Base-by-base conservation (phyloP, 2,797 vertebrate genomes). In the Phoeniculus purpureus region DNA sequence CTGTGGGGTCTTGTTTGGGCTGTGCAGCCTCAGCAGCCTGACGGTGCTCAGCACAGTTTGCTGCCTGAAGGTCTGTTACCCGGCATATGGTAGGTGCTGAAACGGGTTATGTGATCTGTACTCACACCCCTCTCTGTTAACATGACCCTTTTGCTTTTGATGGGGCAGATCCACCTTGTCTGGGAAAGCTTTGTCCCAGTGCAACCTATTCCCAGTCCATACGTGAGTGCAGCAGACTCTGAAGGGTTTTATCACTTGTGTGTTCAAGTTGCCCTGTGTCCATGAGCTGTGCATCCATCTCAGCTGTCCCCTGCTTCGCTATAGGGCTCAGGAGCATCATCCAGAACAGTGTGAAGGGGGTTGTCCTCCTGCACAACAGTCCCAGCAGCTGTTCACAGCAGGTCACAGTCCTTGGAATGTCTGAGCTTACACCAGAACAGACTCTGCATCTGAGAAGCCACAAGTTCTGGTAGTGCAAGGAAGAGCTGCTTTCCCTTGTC, bases 61-160 rank as follows among this genome's bases (percentile, higher is more conserved):
- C 97, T 99, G 98, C 96, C 98, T 99, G 43, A 98, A 98, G 97
- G 98, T 99, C 96, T 98, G 98, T 83, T 97, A 97, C 94, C 98
- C 98, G 2, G 96, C 96, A 85, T 98, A 98, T 2, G 98, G 98
- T 98, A 97, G 67, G 97, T 96, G 89, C 81, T 80, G 79, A 19
- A 25, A 10, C 1, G 16, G 0, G 4, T 21, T 45, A 60, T 7
- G 65, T 26, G 70, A 79, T 31, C 65, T 60, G 2, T 16, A 1
- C 62, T 37, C 6, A 15, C 25, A 29, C 20, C 29, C 23, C 20
- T 34, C 51, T 22, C 70, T 18, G 17, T 17, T 60, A 45, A 15
- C 20, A 4, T 12, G 34, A 32, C 26, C 47, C 16, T 9, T 47
- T 17, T 32, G 43, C 15, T 32, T 74, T 31, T 52, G 51, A 27